These are phyloP conservation scores for Hipposideros larvatus DNA, from an alignment of 2,797 vertebrate genomes.

Conservation along the genomic window DNA sequence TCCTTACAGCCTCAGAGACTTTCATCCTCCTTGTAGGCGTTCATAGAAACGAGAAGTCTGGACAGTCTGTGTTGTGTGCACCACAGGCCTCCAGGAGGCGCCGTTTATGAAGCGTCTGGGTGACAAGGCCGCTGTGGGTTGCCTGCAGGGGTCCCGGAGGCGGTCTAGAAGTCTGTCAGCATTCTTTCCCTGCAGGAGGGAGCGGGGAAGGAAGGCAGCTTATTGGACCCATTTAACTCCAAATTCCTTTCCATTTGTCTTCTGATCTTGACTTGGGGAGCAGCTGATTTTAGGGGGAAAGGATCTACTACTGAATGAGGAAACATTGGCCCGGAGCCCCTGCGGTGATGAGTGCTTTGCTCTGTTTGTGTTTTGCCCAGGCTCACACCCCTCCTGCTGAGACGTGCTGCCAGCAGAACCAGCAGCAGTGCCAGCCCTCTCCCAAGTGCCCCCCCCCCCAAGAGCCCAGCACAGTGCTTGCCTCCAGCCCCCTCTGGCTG, in stretches of 20 bases:
- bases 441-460: neutral
- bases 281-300: neutral
- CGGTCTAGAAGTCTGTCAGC: neutral
- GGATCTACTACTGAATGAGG: neutral
- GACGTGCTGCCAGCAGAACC: constrained; percentile 52
- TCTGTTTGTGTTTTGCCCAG: too few relatives aligned
- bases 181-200: neutral
- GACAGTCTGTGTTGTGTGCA: neutral
- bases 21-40: rapidly evolving
- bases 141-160: rapidly evolving
- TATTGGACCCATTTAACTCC: neutral
- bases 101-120: neutral
- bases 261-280: neutral
- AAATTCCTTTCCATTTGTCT: neutral
- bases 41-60: too few relatives aligned
- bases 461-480: constrained; percentile 54
- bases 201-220: neutral
- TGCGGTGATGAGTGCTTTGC: neutral
- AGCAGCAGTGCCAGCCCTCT: constrained; percentile 67
- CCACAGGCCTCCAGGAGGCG: neutral
- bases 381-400: neutral
- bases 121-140: rapidly evolving
- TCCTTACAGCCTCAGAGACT: neutral
- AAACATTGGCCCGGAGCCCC: neutral
- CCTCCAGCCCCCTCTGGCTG: neutral